Percentiles rank a stretch among this genome's conserved stretches.
Evolutionary conservation across 2,113 vertebrate genomes (phyloP).

Genomic region (Pelusios castaneus): DNA sequence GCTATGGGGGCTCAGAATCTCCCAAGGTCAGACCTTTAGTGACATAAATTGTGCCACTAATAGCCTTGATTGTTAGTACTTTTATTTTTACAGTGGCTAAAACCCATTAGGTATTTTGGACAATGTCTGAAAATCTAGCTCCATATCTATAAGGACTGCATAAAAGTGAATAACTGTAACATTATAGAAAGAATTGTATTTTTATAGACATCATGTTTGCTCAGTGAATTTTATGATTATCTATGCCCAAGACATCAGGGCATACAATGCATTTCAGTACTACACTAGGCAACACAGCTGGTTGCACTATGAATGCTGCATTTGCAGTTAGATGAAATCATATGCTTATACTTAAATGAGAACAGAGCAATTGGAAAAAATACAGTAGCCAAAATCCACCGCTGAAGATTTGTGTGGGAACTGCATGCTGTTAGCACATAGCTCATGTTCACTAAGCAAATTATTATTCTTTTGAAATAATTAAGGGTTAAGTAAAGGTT

Average conservation of each 20-base stretch:
- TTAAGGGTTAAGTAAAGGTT: constrained; percentile 43
- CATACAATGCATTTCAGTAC: neutral
- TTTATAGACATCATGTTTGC: neutral
- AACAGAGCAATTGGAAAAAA: neutral
- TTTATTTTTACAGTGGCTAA: neutral
- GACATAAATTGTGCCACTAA: neutral
- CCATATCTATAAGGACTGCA: neutral
- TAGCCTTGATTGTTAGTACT: neutral
- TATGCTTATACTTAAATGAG: neutral
- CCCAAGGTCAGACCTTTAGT: neutral
- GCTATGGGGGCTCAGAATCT: neutral
- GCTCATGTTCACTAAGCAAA: constrained; percentile 33
- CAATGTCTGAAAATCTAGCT: neutral
- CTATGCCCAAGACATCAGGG: neutral
- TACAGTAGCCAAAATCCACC: neutral
- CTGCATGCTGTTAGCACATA: neutral
- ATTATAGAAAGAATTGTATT: neutral
- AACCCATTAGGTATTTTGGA: neutral
- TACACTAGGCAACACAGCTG: neutral
- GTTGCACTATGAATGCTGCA: neutral
- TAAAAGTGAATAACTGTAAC: neutral
- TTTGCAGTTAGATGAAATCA: neutral
- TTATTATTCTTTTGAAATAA: constrained; percentile 48
- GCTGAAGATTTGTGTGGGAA: neutral
- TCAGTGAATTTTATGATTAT: neutral